Evolutionary conservation across 37 sponge, comb jelly and placozoan species (phyloP).

Genomic region (Aplysina aerophoba): DNA sequence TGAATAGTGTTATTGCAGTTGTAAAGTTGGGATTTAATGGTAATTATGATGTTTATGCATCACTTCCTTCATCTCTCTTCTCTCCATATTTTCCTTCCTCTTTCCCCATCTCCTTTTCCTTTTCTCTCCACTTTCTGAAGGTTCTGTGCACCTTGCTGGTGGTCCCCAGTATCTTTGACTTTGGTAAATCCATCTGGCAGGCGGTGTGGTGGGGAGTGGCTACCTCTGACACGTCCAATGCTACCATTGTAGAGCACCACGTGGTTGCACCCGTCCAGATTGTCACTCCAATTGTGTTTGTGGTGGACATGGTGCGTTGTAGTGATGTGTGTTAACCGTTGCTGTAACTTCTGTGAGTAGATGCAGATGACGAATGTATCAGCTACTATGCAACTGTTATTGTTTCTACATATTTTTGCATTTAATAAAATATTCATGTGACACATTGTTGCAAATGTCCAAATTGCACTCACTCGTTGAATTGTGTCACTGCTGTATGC

Average conservation of each 20-base stretch:
- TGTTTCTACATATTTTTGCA: too few species aligned
- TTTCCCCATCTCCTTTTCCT: background rate
- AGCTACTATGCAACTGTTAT: too few species aligned
- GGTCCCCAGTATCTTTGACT: constrained; percentile 54
- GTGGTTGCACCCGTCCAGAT: constrained; percentile 51
- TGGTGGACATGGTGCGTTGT: constrained; percentile 47
- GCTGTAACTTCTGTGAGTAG: background rate
- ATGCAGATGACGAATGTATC: too few species aligned
- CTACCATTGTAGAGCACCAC: background rate
- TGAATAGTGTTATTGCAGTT: too few species aligned
- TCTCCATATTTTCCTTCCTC: background rate
- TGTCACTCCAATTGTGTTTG: constrained; percentile 60
- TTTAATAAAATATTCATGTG: too few species aligned
- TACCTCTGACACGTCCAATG: background rate
- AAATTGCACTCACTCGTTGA: too few species aligned
- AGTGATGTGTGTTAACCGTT: background rate
- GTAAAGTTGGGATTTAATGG: too few species aligned
- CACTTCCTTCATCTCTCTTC: too few species aligned
- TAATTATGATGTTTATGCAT: too few species aligned
- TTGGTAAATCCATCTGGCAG: constrained; percentile 51
- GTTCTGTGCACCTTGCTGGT: constrained; percentile 37
- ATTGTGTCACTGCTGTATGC: too few species aligned
- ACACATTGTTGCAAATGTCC: too few species aligned
- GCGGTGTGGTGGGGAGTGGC: constrained; percentile 12
- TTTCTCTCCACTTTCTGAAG: background rate